phyloP scores from a whole-genome alignment of 2,113 vertebrate species.

The Pedetes capensis region DNA sequence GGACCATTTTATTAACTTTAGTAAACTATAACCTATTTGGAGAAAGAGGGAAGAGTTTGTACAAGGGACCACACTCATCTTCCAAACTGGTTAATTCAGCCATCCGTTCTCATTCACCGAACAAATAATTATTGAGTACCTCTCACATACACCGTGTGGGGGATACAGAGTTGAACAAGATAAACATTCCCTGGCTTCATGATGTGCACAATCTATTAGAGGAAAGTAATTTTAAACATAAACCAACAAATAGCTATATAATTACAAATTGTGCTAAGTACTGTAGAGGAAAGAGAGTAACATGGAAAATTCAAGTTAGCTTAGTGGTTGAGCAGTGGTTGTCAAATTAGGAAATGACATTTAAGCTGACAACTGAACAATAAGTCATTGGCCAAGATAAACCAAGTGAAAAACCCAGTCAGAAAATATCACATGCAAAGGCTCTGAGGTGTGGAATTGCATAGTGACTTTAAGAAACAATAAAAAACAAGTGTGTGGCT shows the following conservation, averaged over 20 bases:
- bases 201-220: not conserved
- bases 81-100: not conserved
- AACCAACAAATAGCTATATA: not conserved
- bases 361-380: not conserved
- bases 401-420: not conserved
- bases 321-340: not conserved
- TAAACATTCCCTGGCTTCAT: not conserved
- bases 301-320: not conserved
- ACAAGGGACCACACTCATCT: not conserved
- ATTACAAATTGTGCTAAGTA: not conserved
- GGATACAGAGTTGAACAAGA: not conserved
- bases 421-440: not conserved
- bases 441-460: not conserved
- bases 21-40: not conserved
- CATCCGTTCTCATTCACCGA: not conserved
- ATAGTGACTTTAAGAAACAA: not conserved
- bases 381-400: not conserved
- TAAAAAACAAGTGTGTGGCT: not conserved
- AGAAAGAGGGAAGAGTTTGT: not conserved
- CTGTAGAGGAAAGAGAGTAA: not conserved
- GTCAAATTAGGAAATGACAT: not conserved
- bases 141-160: not conserved
- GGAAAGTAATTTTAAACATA: not conserved
- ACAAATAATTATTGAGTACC: not conserved
- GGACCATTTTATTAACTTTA: not conserved